Base-by-base conservation (phyloP, 2,888 invertebrate genomes). In the Hirtodrosophila confusa region DNA sequence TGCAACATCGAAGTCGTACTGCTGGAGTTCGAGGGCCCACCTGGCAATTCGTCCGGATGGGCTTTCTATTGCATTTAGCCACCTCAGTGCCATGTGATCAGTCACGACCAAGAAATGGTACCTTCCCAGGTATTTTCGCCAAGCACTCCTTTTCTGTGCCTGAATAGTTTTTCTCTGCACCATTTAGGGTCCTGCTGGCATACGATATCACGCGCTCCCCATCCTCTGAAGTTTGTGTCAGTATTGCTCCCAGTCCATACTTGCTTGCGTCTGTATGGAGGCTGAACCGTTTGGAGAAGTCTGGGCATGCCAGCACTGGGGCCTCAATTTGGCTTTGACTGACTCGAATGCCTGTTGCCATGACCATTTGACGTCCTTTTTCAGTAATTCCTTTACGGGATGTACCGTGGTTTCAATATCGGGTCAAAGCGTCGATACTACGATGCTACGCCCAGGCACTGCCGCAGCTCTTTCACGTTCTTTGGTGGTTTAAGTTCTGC, bases 131-230 rank as follows among this genome's bases (percentile, higher is more conserved):
- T 33, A n/a, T 4, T 12, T 29, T 7, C 2, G 43, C 29, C 3
- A 43, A 7, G n/a, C 43, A 43, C 7, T 43, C 11, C 8, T 43
- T 48, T n/a, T 48, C 36, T 2, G 36, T 47, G 1, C 27, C 48
- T 0, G 48, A 24, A 3, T 36, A 11, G 23, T 24, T 51, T 4
- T 4, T 4, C 3, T 51, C 35, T 0, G 41, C 43, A 10, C 29
- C 29, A 3, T 12, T 9, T 3, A 50, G 29, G 3, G 11, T 11
- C 1, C 51, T 31, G 4, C 51, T 51, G 0, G 27, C 51, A 4
- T 51, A 51, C 0, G 51, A 12, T 1, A 50, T 50, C 0, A 50
- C 49, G 0, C 29, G 12, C 6, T 39, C 37, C 2, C 36, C 24
- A 1, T 17, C 17, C 17, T 17, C 17, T 17, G 17, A 17, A 17